Conservation (phyloP, 2,113 vertebrate genomes). For the Cyanoramphus novaezelandiae region DNA sequence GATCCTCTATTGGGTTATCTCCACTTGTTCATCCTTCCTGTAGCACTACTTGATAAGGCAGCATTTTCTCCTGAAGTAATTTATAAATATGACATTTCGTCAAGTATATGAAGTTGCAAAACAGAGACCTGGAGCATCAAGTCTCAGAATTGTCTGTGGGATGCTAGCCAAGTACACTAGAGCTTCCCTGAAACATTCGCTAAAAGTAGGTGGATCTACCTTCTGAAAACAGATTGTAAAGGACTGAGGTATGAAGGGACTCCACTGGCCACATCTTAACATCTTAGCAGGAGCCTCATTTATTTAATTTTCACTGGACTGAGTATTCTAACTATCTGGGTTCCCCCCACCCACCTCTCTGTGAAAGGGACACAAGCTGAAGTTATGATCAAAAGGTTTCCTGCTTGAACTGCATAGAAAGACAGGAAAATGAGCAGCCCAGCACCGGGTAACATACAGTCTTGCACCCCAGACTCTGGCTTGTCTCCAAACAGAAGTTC, state of each 20-base stretch:
- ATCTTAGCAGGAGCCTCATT: neutral
- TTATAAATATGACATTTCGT: neutral
- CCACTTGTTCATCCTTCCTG: neutral
- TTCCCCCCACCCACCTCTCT: neutral
- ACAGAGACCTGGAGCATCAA: neutral
- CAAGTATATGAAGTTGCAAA: neutral
- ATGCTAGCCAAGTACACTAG: neutral
- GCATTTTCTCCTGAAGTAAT: neutral
- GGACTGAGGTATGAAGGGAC: neutral
- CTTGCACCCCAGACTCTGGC: neutral
- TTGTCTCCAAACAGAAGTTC: neutral
- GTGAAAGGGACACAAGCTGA: neutral
- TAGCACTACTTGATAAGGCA: neutral
- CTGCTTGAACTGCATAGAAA: neutral
- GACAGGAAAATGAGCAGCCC: neutral
- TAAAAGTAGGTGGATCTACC: neutral
- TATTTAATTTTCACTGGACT: neutral
- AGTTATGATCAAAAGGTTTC: neutral
- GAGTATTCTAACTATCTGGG: neutral
- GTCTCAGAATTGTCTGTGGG: neutral
- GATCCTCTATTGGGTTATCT: neutral
- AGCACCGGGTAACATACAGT: neutral
- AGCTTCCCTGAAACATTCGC: neutral
- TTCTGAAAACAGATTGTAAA: neutral
- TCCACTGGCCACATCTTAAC: neutral